Evolutionary conservation across 2,888 invertebrate species (phyloP), one percentile per base, ranked within the genome.

Genomic region (Hyposoter dolosus): DNA sequence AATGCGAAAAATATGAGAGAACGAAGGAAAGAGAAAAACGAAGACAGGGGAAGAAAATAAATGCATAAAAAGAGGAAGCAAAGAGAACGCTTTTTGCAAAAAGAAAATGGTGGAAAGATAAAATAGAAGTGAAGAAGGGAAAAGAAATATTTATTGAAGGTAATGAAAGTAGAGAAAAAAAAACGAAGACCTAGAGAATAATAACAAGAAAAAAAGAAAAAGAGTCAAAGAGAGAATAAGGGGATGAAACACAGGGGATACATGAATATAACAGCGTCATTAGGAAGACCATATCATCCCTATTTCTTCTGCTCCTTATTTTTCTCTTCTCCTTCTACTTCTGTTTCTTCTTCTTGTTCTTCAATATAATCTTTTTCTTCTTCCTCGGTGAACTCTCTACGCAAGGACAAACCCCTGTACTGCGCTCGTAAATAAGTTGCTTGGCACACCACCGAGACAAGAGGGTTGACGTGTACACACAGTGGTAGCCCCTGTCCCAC

Each of bases 211-310:
- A 76, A 76, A 63, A 53, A 76, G 40, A 60, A 19, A 17, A 23
- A 77, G 45, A 28, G 47, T 60, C 50, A 68, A 23, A 68, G 68
- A 56, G n/a, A 68, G 45, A 40, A 19, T 53, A 40, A 60, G 82
- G 75, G 68, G 80, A 47, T 65, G 65, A 65, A 3, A 40, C 66
- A 19, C 40, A 40, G n/a, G 35, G 40, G 85, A 78, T 82, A 82
- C 82, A 78, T 82, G 82, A 85, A 85, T 85, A 85, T 85, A 85
- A 83, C 76, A 50, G 83, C 76, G 76, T 85, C 85, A 85, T 85
- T 85, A 83, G 47, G 76, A 69, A 65, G 71, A 76, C 53, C 50
- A 47, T 63, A 79, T 68, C 53, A 79, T 83, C 74, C 68, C 85
- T 81, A 76, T 28, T 68, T 45, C 77, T 71, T 60, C n/a, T 72